Evolutionary conservation across 2,797 vertebrate genomes (phyloP).

Genomic region (Brachyrhaphis roseni): DNA sequence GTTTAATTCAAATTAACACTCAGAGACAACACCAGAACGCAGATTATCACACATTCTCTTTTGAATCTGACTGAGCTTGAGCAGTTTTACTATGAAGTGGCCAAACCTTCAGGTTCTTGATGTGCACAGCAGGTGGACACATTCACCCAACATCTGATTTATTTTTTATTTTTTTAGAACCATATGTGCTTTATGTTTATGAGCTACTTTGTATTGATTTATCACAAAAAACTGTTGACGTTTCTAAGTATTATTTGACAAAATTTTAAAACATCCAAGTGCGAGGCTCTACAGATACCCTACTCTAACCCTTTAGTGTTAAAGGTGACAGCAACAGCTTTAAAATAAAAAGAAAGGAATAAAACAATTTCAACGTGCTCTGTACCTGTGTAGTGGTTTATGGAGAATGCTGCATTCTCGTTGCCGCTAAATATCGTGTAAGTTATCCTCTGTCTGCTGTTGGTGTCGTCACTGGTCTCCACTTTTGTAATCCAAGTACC

Average conservation of each 20-base stretch:
- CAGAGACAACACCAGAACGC: too few species aligned
- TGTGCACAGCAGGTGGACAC: not conserved
- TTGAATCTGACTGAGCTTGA: not conserved
- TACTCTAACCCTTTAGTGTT: too few species aligned
- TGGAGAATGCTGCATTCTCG: conserved; percentile 82
- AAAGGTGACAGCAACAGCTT: conserved; percentile 7
- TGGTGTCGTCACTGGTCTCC: conserved; percentile 76
- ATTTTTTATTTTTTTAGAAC: not conserved
- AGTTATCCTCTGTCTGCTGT: conserved; percentile 72
- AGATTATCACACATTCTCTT: not conserved
- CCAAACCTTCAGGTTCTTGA: not conserved
- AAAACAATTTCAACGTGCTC: conserved; percentile 9
- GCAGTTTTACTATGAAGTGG: not conserved
- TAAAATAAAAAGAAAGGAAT: conserved; percentile 7
- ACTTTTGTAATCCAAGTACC: conserved; percentile 87
- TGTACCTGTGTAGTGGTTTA: conserved; percentile 86
- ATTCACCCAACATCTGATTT: not conserved
- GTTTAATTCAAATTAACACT: too few species aligned
- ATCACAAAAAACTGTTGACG: not conserved
- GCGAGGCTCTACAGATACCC: not conserved
- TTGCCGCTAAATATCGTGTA: conserved; percentile 88
- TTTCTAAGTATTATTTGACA: not conserved
- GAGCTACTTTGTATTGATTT: not conserved
- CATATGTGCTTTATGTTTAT: not conserved
- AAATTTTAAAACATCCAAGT: not conserved